Percentiles rank a stretch among this genome's conserved stretches.
Evolutionary conservation across 2,888 invertebrate species (phyloP).

Genomic region (Tribolium freemani): DNA sequence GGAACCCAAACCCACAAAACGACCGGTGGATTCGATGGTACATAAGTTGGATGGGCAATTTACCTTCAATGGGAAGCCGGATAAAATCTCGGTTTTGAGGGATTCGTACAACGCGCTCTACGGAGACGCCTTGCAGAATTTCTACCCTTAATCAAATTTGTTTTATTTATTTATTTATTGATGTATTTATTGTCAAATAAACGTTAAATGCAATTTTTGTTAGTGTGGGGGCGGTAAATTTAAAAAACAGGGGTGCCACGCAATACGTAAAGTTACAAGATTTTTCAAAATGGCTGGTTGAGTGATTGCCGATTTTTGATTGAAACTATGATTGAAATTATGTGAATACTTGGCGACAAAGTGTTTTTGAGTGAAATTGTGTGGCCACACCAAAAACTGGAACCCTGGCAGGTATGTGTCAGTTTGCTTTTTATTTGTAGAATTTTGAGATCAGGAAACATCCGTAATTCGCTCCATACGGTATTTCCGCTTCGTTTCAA

Average conservation of each 20-base stretch:
- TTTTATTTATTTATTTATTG: constrained; percentile 1
- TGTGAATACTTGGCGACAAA: too few relatives aligned
- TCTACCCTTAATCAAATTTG: constrained; percentile 73
- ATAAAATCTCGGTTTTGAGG: constrained; percentile 77
- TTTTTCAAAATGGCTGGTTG: not conserved
- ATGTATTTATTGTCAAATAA: not conserved
- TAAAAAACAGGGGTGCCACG: not conserved
- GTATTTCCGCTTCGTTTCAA: constrained; percentile 12
- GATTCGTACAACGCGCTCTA: constrained; percentile 79
- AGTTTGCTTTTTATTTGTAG: not conserved
- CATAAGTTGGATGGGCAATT: constrained; percentile 83
- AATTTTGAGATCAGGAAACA: not conserved
- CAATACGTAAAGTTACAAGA: not conserved
- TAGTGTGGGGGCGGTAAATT: not conserved
- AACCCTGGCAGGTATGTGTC: not conserved
- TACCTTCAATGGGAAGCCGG: constrained; percentile 83
- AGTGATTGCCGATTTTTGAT: not conserved
- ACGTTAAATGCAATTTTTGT: not conserved
- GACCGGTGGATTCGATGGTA: constrained; percentile 74
- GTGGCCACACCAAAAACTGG: too few relatives aligned
- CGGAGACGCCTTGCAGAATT: constrained; percentile 77
- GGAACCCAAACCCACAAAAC: constrained; percentile 61
- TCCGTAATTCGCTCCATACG: constrained; percentile 1
- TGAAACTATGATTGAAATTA: too few relatives aligned
- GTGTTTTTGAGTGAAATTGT: too few relatives aligned